Evolutionary conservation across 2,888 invertebrate species (phyloP), one percentile per base, ranked within the genome.

Genomic region (Caenorhabditis wallacei): DNA sequence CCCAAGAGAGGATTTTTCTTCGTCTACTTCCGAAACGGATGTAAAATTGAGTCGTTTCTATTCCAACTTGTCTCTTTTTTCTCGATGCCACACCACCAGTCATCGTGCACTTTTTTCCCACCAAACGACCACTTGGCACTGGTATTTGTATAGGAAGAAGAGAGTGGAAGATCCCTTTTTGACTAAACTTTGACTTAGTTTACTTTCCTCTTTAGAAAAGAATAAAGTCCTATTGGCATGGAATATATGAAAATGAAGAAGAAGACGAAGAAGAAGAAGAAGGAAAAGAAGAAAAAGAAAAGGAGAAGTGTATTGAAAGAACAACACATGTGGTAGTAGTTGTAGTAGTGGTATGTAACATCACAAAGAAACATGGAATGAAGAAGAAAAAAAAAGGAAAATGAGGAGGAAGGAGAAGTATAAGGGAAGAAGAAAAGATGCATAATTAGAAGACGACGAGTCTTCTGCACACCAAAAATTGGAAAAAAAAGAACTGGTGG

Each of bases 381-480:
- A 76, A 66, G 64, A 64, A 61, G 51, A 35, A 56, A 46, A 76
- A 22, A 54, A 18, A 57, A 51, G 11, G 48, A 66, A 61, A 37
- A 64, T 20, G 35, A 75, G 26, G 59, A 54, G 56, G 51, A 48
- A 30, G 46, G 56, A 64, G 26, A 68, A 56, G 59, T 18, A 57
- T 16, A 69, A 22, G 51, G 43, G 11, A 40, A 11, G 40, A 78
- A 63, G 20, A 68, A 69, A 61, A 78, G 78, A 78, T 78, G 78
- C 78, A 78, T 78, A 78, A 78, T 78, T 78, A 78, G 78, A 78
- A 76, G 78, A 78, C 69, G 76, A 48, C 18, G 76, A 69, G 74
- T 64, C 74, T 64, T 30, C 48, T 26, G n/a, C 54, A 63, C 72
- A 72, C 66, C 68, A 59, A 69, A 69, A 59, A 59, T n/a, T 22